Evolutionary conservation across 2,888 invertebrate genomes (phyloP).

Genomic region (Acronicta psi): DNA sequence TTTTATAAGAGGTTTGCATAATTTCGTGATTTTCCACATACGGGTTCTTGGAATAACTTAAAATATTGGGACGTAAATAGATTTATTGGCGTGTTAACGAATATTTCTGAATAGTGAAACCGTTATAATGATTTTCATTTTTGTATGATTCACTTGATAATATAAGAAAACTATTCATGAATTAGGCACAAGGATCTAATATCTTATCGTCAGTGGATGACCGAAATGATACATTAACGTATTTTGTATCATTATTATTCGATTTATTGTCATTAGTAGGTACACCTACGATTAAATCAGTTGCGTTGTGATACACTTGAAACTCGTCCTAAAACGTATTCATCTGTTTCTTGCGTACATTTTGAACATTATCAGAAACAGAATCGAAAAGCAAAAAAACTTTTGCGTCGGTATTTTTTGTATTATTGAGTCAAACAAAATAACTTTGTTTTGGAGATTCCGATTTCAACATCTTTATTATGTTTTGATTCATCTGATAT

Average conservation of each 20-base stretch:
- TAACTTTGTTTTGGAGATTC: constrained; percentile 13
- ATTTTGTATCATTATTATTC: constrained; percentile 42
- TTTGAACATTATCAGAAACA: constrained; percentile 13
- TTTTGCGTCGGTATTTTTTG: constrained; percentile 4
- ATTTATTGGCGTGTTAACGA: no score
- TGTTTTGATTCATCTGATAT: constrained; percentile 8
- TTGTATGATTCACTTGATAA: no score
- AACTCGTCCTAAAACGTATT: constrained; percentile 28
- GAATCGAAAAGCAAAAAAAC: constrained; percentile 39
- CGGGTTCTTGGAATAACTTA: neutral
- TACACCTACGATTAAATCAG: constrained; percentile 41
- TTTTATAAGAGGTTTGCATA: no score
- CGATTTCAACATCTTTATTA: constrained; percentile 5
- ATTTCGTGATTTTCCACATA: neutral
- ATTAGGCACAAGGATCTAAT: neutral
- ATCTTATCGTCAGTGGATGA: constrained; percentile 14
- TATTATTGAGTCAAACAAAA: constrained; percentile 21
- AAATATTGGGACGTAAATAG: no score
- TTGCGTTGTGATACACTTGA: constrained; percentile 40
- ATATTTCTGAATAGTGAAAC: neutral
- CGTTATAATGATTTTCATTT: neutral
- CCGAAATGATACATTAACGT: constrained; percentile 6
- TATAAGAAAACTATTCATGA: constrained; percentile 7
- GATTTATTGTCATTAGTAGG: constrained; percentile 26
- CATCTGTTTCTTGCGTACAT: constrained; percentile 20